Evolutionary conservation across 2,113 vertebrate species (phyloP), one percentile per base, ranked within the genome.

Genomic region (Poeciliopsis prolifica): DNA sequence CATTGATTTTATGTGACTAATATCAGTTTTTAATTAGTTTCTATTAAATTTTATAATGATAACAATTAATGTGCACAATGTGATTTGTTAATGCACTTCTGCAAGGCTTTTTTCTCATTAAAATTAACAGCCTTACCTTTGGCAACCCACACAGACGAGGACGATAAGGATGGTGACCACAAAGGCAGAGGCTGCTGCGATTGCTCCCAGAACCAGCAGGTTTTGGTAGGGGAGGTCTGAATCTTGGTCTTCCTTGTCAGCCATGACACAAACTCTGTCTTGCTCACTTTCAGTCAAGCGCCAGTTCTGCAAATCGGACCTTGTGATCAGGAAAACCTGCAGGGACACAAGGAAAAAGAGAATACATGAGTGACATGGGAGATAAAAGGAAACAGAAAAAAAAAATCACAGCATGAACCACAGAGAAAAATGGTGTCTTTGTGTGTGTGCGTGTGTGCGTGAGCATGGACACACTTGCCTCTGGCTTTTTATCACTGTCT

Each of bases 161-260:
- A 95, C 91, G 33, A 94, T 94, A 40, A 95, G 77, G 80, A 95
- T 92, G 82, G 94, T 95, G 87, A 95, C 94, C 70, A 95, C 90
- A 8, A 95, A 95, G 81, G 94, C 94, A 1, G 94, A 95, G 0
- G 94, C 92, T 8, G 94, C 94, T 1, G 94, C 93, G 10, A 95
- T 95, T 89, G 93, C 91, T 62, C 94, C 94, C 83, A 95, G 87
- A 61, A 95, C 88, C 77, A 95, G 92, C 87, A 94, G 80, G 82
- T 92, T 94, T 60, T 86, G 74, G 84, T 89, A 91, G 81, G 85
- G 64, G 48, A 58, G 58, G 9, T 69, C 81, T 14, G 10, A n/a
- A 78, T 68, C 81, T 64, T 35, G 42, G 37, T 12, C 72, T 28
- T 61, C 48, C 22, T 0, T 40, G 10, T 77, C 72, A 48, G 68